Evolutionary conservation across 1,140 invertebrate species (phyloP).

Genomic region (Planococcus citri): DNA sequence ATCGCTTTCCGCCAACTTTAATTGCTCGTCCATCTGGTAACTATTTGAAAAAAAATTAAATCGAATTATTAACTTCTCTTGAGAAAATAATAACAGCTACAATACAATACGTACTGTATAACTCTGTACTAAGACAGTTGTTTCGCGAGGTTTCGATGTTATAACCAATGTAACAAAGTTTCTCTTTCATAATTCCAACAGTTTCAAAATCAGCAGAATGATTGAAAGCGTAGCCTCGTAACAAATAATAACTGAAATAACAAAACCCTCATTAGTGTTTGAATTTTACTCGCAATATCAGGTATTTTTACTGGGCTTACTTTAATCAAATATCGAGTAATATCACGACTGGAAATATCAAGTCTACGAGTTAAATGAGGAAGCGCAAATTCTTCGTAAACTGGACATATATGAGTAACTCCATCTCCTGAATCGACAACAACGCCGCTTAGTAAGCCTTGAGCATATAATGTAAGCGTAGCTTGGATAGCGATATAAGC

Average conservation of each 20-base stretch:
- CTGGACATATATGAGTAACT: constrained; percentile 98
- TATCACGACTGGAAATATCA: constrained; percentile 96
- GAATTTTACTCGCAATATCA: not conserved
- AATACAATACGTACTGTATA: constrained; percentile 68
- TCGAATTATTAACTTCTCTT: no score
- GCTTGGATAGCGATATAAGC: constrained; percentile 97
- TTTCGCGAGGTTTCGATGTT: constrained; percentile 97
- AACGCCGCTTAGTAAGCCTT: constrained; percentile 93
- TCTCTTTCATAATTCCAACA: constrained; percentile 98
- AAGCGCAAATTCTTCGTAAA: constrained; percentile 93
- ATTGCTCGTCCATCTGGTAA: constrained; percentile 95
- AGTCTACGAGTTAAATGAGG: constrained; percentile 87
- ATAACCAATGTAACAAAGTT: constrained; percentile 98
- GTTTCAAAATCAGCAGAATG: constrained; percentile 99
- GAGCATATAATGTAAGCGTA: constrained; percentile 94
- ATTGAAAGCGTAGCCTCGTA: constrained; percentile 98
- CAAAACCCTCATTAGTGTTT: constrained; percentile 21
- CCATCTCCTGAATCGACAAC: constrained; percentile 98
- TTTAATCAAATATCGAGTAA: constrained; percentile 97
- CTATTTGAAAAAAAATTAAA: constrained; percentile 36
- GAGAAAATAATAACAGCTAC: no score
- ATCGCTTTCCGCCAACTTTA: constrained; percentile 96
- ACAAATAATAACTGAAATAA: constrained; percentile 61
- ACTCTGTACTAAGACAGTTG: constrained; percentile 92
- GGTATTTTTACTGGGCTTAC: constrained; percentile 36